phyloP scores from a whole-genome alignment of 2,113 vertebrate genomes.

The Piaya cayana region DNA sequence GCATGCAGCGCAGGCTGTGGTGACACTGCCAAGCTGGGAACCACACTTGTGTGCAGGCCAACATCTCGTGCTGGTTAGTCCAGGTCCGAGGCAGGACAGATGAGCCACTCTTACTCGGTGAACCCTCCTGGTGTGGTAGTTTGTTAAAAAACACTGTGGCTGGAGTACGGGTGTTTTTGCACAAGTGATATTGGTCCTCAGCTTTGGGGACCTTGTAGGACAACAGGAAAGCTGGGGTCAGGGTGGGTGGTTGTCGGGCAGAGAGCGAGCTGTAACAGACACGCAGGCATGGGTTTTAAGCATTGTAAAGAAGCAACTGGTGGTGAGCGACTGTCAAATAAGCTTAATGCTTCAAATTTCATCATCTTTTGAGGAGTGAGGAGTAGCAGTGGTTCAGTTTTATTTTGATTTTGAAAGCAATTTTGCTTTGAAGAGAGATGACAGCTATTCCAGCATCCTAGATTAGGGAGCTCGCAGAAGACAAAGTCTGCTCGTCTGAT shows the following conservation, averaged over 20 bases:
- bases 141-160: not conserved
- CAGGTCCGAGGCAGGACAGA: not conserved
- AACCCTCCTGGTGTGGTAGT: accelerated
- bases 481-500: not conserved
- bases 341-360: not conserved
- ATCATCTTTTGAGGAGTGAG: not conserved
- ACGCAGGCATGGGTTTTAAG: not conserved
- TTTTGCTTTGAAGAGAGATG: not conserved
- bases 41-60: not conserved
- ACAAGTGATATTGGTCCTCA: not conserved
- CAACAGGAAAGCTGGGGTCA: not conserved
- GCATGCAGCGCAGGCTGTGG: accelerated
- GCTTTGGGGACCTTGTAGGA: not conserved
- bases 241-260: not conserved
- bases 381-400: not conserved
- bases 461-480: not conserved
- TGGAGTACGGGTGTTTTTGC: not conserved
- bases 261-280: not conserved
- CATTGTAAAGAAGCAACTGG: not conserved
- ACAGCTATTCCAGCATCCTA: not conserved
- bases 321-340: not conserved
- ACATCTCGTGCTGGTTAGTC: not conserved
- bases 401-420: not conserved
- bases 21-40: not conserved
- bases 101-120: not conserved